Conservation (phyloP, 2,888 invertebrate genomes). For the Branchipolynoe longqiensis region DNA sequence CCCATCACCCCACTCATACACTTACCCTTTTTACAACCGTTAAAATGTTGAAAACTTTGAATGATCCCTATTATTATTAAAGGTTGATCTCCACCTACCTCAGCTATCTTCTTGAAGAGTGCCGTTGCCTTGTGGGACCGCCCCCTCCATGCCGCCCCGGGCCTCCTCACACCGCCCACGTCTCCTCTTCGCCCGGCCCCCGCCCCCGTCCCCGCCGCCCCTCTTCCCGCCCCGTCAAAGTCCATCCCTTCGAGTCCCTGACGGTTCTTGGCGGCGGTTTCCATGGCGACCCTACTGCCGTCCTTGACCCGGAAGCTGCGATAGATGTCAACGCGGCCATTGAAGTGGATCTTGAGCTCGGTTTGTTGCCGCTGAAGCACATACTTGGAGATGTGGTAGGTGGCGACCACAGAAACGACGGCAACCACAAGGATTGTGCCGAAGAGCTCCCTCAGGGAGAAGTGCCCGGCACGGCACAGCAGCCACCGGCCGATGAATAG, state of each 20-base stretch:
- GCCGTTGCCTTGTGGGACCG: slow-evolving; percentile 36
- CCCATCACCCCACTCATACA: too few relatives aligned
- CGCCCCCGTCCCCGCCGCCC: background rate
- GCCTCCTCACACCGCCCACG: slow-evolving; percentile 27
- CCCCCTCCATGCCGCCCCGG: slow-evolving; percentile 55
- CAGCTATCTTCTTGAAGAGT: slow-evolving; percentile 39
- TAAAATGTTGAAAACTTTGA: too few relatives aligned
- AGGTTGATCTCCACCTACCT: slow-evolving; percentile 46
- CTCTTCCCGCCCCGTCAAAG: slow-evolving; percentile 35
- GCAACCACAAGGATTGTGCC: slow-evolving; percentile 55
- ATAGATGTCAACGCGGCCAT: slow-evolving; percentile 61
- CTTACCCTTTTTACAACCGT: too few relatives aligned
- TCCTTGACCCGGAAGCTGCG: slow-evolving; percentile 36
- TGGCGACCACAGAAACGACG: slow-evolving; percentile 52
- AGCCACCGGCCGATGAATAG: slow-evolving; percentile 29
- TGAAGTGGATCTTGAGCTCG: slow-evolving; percentile 60
- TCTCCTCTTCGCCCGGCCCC: background rate
- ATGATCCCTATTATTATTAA: too few relatives aligned
- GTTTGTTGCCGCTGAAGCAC: slow-evolving; percentile 51
- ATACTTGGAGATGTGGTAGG: slow-evolving; percentile 59
- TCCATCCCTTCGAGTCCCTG: slow-evolving; percentile 60
- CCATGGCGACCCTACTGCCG: background rate
- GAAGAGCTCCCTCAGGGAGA: slow-evolving; percentile 61
- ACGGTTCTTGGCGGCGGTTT: background rate
- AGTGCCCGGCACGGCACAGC: slow-evolving; percentile 44